Base-by-base conservation (phyloP, 2,888 invertebrate genomes). In the Listrodromus nycthemerus region DNA sequence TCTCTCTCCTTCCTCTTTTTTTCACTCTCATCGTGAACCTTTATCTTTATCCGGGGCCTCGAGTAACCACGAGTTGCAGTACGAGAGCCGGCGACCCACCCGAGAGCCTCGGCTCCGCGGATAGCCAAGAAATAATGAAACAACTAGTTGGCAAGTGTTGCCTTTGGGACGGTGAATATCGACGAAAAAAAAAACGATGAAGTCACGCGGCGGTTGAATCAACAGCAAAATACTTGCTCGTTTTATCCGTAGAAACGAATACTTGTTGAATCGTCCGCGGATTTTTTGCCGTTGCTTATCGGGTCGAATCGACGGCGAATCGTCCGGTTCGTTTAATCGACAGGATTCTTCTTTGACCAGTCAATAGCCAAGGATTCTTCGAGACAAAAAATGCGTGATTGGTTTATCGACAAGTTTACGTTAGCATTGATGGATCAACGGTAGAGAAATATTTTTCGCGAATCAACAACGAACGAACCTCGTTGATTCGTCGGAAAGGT, bases 21-120 rank as follows among this genome's bases (percentile, higher is more conserved):
- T 73, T 24, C 52, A 30, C 79, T 75, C 80, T 71, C 78, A 50
- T 75, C 70, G 73, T 58, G 73, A 37, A 33, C 73, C 75, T 79
- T 82, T 80, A 69, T 67, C 80, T 83, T 67, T 67, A 66, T 81
- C 71, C 79, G 76, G 21, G 71, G 78, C 52, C 80, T 73, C 21
- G 70, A 71, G 48, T n/a, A 55, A 24, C 52, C 75, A 6, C 27
- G 45, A 71, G 71, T 66, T 27, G 21, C 41, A 66, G 8, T 3
- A 45, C 24, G 2, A 27, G 33, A 5, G 30, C 55, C 41, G 30
- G 27, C 41, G 27, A 71, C 0, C 19, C 66, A 48, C 16, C 71
- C 41, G 27, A 24, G 55, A 37, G 27, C n/a, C 52, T 33, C 33
- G 33, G 58, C 65, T 45, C 50, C 37, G 21, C 45, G 71, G 71